Base-by-base conservation (phyloP, 2,113 vertebrate species). In the Lycaon pictus region DNA sequence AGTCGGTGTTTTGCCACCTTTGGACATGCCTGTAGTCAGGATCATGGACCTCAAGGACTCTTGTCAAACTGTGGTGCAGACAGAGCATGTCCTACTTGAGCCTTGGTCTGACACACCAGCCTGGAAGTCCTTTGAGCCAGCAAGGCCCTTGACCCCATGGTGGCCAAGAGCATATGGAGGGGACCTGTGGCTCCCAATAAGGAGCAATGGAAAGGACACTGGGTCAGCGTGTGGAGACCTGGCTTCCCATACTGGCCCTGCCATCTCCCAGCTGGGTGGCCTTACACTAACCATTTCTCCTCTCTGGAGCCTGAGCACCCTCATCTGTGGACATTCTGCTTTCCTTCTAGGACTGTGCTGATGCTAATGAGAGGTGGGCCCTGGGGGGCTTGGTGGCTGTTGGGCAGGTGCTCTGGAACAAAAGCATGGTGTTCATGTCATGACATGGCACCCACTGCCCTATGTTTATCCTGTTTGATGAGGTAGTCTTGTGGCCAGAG, bases 291-390 rank as follows among this genome's bases (percentile, higher is more conserved):
- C 69, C 11, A 2, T 55, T 63, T 11, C 5, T 53, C 22, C 16
- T 12, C 2, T 1, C 63, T 10, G n/a, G 43, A 37, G 20, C 32
- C 56, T 12, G 11, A 89, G 12, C 25, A 15, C 56, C 35, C 19
- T 91, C 55, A 0, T 27, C 55, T 0, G 0, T 22, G 23, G 10
- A 13, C n/a, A 53, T 23, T 29, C 27, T 13, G 25, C 43, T 37
- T 35, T 27, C 63, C 25, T 22, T 32, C 12, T 23, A 56, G 48
- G 55, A 63, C 20, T 7, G 15, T 71, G 6, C 16, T 11, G 27
- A 65, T 12, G 1, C 65, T 65, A 48, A 0, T 1, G 1, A 58
- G 35, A 74, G 82, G 29, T 69, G 35, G 35, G 27, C 32, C 51
- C 7, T 3, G 13, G 32, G n/a, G 15, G 20, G 17, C 43, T 29